These are phyloP conservation scores for Peromyscus attwateri DNA, from an alignment of 2,797 vertebrate genomes.

Conservation along the genomic window DNA sequence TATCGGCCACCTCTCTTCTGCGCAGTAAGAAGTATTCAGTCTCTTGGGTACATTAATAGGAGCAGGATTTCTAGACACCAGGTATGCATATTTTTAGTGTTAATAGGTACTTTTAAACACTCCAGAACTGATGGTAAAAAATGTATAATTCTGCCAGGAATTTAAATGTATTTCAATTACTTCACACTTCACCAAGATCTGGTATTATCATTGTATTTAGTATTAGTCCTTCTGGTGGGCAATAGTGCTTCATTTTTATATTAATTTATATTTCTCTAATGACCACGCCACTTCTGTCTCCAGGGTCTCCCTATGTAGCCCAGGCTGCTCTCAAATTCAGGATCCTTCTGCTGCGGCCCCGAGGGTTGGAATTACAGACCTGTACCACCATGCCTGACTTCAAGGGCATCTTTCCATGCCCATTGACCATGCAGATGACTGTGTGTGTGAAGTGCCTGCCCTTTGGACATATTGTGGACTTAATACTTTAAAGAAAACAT, in stretches of 20 bases:
- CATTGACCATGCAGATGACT: not conserved
- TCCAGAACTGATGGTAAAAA: not conserved
- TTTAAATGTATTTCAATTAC: not conserved
- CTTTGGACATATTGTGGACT: not conserved
- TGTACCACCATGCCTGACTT: not conserved
- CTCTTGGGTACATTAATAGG: not conserved
- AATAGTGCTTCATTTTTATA: not conserved
- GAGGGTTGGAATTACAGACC: not conserved
- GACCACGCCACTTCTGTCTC: not conserved
- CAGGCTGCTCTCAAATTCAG: not conserved
- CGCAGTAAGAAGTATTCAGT: not conserved
- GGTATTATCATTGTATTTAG: not conserved
- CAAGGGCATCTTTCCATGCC: not conserved
- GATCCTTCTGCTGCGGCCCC: not conserved
- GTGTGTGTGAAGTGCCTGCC: not conserved
- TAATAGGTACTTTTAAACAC: not conserved
- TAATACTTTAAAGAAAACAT: not conserved
- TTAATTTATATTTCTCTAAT: not conserved
- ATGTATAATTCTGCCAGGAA: not conserved
- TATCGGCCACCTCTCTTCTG: not conserved
- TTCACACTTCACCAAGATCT: not conserved
- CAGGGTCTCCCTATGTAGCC: not conserved
- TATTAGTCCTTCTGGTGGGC: slow-evolving; percentile 2
- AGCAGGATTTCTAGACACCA: not conserved
- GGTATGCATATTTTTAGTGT: not conserved